Conservation (phyloP, 64 coral and sea anemone genomes). For the Pachyseris speciosa region DNA sequence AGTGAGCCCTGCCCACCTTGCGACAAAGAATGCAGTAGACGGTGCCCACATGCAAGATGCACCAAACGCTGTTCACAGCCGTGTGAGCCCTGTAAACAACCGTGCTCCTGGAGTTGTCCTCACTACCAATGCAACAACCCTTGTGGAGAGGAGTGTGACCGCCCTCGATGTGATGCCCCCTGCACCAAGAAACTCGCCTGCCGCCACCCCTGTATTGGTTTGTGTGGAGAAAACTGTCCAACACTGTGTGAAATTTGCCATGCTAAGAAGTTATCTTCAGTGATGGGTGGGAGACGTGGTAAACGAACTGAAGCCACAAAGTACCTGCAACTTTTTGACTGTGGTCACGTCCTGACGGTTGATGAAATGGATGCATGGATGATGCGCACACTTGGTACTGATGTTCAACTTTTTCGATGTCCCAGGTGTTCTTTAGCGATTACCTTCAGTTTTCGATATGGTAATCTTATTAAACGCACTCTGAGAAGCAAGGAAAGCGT, state of each 20-base stretch:
- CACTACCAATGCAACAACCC: constrained; percentile 76
- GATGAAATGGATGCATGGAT: constrained; percentile 47
- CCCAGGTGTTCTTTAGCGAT: constrained; percentile 30
- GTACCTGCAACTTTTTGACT: constrained; percentile 51
- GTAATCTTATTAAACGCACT: not conserved
- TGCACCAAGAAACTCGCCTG: constrained; percentile 57
- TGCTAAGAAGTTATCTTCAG: constrained; percentile 19
- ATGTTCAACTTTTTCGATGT: not conserved
- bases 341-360: constrained; percentile 48
- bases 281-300: not conserved
- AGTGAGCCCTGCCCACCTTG: constrained; percentile 68
- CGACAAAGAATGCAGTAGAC: constrained; percentile 37
- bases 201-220: constrained; percentile 56
- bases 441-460: constrained; percentile 45
- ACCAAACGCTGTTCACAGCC: constrained; percentile 25
- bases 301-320: not conserved
- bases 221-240: constrained; percentile 74
- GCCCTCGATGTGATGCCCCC: constrained; percentile 48
- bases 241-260: constrained; percentile 55
- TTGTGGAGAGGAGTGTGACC: constrained; percentile 63
- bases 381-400: not conserved
- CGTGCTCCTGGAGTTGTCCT: constrained; percentile 53
- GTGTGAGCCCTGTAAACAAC: constrained; percentile 34
- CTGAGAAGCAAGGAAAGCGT: not conserved
- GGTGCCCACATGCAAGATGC: constrained; percentile 62